Conservation (phyloP, 2,888 invertebrate genomes). For the Bombyx huttoni region DNA sequence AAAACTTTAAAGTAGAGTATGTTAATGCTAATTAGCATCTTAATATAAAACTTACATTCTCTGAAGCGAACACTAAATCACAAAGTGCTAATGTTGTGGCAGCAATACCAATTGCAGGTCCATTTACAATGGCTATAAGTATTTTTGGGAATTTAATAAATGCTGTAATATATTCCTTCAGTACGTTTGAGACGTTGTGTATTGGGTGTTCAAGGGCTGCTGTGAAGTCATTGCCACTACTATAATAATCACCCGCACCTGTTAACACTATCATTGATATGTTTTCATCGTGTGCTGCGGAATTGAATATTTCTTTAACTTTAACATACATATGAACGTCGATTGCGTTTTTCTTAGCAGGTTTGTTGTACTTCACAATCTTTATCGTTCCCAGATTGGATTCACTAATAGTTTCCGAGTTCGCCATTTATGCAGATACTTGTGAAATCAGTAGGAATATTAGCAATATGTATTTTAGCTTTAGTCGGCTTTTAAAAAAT, state of each 20-base stretch:
- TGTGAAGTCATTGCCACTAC: conserved; percentile 85
- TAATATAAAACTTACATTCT: conserved; percentile 71
- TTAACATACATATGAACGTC: conserved; percentile 77
- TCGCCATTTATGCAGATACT: conserved; percentile 12
- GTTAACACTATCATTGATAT: conserved; percentile 83
- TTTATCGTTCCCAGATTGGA: conserved; percentile 31
- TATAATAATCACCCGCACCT: conserved; percentile 85
- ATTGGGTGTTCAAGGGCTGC: conserved; percentile 13
- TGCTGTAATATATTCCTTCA: conserved; percentile 78
- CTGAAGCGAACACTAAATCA: conserved; percentile 91
- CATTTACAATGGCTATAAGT: conserved; percentile 90
- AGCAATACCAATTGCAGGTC: conserved; percentile 93
- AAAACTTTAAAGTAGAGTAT: too few species aligned
- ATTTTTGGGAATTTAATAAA: conserved; percentile 92
- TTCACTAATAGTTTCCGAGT: conserved; percentile 31
- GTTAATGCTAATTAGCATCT: neutral
- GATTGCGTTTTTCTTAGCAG: conserved; percentile 85
- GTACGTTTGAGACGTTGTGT: conserved; percentile 19
- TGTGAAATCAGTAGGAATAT: neutral
- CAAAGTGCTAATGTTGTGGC: conserved; percentile 88
- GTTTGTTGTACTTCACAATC: conserved; percentile 80
- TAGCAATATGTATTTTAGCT: too few species aligned
- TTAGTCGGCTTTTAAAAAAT: too few species aligned
- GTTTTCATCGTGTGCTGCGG: conserved; percentile 77
- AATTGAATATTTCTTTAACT: conserved; percentile 75